Evolutionary conservation across 23 tunicate species (phyloP).

Genomic region (Trididemnum miniatum): DNA sequence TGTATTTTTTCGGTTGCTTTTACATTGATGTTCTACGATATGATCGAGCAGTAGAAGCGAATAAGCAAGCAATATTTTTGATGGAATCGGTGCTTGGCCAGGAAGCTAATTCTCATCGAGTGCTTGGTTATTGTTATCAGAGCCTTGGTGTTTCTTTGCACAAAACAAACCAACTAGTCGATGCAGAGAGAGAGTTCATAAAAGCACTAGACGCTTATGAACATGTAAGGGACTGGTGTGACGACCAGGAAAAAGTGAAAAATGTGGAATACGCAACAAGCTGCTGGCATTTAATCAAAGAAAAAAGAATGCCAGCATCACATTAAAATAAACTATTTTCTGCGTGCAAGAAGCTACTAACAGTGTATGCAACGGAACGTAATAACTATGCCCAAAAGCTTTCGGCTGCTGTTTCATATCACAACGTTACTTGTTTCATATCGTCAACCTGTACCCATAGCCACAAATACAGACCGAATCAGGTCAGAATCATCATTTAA

Average conservation of each 20-base stretch:
- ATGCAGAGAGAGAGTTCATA: background rate
- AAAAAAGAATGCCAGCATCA: no score
- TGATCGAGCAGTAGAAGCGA: background rate
- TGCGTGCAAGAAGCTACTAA: no score
- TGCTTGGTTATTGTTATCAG: background rate
- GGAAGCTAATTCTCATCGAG: background rate
- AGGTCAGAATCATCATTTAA: no score
- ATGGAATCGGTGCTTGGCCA: background rate
- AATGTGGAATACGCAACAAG: background rate
- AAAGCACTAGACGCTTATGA: background rate
- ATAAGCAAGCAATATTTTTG: background rate
- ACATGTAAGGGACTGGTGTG: background rate
- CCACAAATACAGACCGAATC: no score
- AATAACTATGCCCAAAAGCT: no score
- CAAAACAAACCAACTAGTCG: background rate
- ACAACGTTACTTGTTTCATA: no score
- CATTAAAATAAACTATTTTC: no score
- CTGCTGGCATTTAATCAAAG: no score
- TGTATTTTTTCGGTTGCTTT: background rate
- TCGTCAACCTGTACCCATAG: no score
- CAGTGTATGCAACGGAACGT: no score
- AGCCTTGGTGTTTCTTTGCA: background rate
- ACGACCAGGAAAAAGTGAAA: background rate
- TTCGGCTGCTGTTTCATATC: no score
- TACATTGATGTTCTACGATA: background rate